Evolutionary conservation across 2,113 vertebrate species (phyloP).

Genomic region (Lynx canadensis): DNA sequence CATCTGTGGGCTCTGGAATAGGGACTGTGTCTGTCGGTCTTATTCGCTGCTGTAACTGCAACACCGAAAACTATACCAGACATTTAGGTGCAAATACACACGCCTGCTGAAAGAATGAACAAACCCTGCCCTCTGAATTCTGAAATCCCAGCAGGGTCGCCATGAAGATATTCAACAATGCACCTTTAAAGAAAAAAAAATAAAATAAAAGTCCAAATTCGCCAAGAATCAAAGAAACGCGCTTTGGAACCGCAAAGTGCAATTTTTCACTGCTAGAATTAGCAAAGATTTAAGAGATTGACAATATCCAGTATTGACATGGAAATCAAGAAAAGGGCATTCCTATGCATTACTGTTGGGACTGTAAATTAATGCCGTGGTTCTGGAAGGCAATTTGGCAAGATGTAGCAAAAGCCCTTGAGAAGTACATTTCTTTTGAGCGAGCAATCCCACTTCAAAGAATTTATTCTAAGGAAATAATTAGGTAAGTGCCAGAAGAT

Average conservation of each 20-base stretch:
- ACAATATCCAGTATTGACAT: slow-evolving; percentile 29
- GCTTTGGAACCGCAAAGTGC: slow-evolving; percentile 34
- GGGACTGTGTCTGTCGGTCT: neutral
- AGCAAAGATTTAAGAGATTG: slow-evolving; percentile 70
- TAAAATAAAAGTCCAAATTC: neutral
- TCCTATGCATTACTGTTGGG: slow-evolving; percentile 14
- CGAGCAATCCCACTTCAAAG: slow-evolving; percentile 60
- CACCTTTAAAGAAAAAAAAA: neutral
- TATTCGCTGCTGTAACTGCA: neutral
- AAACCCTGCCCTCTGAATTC: neutral
- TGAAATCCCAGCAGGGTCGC: neutral
- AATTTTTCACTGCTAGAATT: slow-evolving; percentile 66
- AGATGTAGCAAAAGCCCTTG: slow-evolving; percentile 70
- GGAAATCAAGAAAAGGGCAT: slow-evolving; percentile 60
- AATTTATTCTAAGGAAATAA: slow-evolving; percentile 74
- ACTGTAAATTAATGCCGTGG: slow-evolving; percentile 57
- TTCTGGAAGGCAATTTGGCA: slow-evolving; percentile 69
- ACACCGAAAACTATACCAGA: neutral
- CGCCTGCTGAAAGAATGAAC: neutral
- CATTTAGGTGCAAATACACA: neutral
- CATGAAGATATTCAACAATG: slow-evolving; percentile 42
- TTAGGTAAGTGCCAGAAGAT: slow-evolving; percentile 69
- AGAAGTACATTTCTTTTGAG: slow-evolving; percentile 66
- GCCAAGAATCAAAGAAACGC: slow-evolving; percentile 45
- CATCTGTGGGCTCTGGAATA: neutral